phyloP scores from a whole-genome alignment of 2,113 vertebrate genomes.

The Meleagris gallopavo region DNA sequence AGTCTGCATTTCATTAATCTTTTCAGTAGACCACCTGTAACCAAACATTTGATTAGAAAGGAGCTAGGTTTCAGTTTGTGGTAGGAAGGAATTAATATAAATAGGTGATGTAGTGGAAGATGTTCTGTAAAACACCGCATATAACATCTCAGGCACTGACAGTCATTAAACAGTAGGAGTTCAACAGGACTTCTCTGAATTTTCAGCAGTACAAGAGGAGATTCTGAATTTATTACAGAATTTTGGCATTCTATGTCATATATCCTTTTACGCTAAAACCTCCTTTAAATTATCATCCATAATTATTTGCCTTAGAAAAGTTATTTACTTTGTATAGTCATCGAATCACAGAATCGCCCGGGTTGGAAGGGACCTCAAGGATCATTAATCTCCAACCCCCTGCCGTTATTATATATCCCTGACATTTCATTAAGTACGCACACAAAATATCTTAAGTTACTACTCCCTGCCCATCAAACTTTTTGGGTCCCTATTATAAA shows the following conservation, averaged over 20 bases:
- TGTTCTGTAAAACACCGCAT: background rate
- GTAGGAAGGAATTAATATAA: background rate
- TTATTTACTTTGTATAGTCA: background rate
- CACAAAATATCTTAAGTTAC: background rate
- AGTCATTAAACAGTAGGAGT: background rate
- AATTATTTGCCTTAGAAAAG: background rate
- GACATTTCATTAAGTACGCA: background rate
- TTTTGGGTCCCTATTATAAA: background rate
- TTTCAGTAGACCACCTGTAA: background rate
- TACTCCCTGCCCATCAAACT: background rate
- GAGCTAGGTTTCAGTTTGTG: background rate
- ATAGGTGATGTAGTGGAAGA: background rate
- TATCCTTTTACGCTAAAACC: background rate
- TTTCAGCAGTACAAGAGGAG: background rate
- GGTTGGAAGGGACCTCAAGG: too few species aligned
- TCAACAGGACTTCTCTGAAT: background rate
- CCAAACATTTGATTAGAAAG: conserved; percentile 18
- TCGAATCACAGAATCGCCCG: too few species aligned
- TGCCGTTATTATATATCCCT: too few species aligned
- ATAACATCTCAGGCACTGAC: background rate
- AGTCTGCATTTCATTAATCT: conserved; percentile 52
- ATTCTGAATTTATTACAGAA: background rate
- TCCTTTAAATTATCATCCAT: background rate
- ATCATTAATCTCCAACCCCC: too few species aligned
- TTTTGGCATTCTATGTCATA: background rate